Conservation (phyloP, 2,797 vertebrate species). For the Buphagus erythrorhynchus region DNA sequence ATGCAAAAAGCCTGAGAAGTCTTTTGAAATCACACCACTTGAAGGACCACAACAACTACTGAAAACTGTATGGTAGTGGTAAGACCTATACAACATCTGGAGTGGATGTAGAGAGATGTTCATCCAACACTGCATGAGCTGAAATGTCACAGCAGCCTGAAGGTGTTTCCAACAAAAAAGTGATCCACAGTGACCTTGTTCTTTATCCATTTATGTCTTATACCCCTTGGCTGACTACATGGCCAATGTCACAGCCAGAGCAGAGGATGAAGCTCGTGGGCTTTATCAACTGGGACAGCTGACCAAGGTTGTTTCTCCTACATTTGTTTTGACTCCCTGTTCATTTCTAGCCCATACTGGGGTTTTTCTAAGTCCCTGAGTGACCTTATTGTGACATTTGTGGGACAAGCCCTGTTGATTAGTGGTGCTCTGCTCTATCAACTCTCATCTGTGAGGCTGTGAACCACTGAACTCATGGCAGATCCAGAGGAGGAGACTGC, state of each 20-base stretch:
- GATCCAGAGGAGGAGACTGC: not conserved
- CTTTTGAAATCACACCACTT: not conserved
- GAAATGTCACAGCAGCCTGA: not conserved
- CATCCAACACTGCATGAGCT: not conserved
- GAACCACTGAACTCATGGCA: not conserved
- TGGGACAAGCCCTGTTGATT: not conserved
- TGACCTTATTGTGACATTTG: not conserved
- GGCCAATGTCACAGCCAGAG: not conserved
- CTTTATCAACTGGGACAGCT: not conserved
- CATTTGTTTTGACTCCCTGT: not conserved
- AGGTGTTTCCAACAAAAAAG: not conserved
- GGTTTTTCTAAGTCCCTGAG: not conserved
- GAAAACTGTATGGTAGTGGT: not conserved
- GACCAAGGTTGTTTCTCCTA: not conserved
- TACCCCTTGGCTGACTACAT: not conserved
- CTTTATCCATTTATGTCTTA: not conserved
- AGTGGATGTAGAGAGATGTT: not conserved
- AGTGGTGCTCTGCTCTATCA: not conserved
- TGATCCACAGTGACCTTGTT: not conserved
- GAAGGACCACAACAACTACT: not conserved
- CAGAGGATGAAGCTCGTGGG: not conserved
- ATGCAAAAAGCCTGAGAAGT: not conserved
- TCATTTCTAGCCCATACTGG: not conserved
- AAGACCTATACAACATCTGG: not conserved
- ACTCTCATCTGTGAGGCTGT: not conserved